These are phyloP conservation scores for Rhinolophus sinicus DNA, from an alignment of 2,113 vertebrate genomes.

Conservation along the genomic window DNA sequence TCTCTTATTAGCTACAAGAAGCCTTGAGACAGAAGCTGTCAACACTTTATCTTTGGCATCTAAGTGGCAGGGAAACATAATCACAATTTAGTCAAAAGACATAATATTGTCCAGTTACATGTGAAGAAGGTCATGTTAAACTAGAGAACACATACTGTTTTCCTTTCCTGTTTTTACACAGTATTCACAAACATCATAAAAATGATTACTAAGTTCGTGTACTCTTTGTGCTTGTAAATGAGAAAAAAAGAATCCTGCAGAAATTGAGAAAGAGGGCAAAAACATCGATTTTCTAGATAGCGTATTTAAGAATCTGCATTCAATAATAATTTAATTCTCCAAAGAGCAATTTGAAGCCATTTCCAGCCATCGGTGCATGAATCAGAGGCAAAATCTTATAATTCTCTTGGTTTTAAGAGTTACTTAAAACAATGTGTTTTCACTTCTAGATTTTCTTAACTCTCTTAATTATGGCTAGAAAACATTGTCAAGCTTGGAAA, in stretches of 20 bases:
- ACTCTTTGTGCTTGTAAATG: neutral
- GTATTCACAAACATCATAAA: slow-evolving; percentile 34
- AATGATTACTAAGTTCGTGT: neutral
- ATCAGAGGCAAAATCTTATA: neutral
- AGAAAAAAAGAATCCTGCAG: neutral
- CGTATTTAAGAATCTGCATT: neutral
- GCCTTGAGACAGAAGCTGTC: slow-evolving; percentile 84
- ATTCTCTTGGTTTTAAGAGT: neutral
- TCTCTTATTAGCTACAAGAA: slow-evolving; percentile 82
- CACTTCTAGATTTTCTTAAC: neutral
- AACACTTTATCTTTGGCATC: slow-evolving; percentile 81
- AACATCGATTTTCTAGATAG: neutral
- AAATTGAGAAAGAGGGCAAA: neutral
- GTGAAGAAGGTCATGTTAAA: slow-evolving; percentile 75
- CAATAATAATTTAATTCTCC: neutral
- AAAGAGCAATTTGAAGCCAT: neutral
- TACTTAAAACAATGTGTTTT: slow-evolving; percentile 27
- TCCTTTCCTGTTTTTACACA: slow-evolving; percentile 50
- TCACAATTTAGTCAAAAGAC: slow-evolving; percentile 81
- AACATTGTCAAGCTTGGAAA: neutral
- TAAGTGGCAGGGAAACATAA: slow-evolving; percentile 81
- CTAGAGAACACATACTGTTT: slow-evolving; percentile 56
- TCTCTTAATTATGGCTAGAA: neutral
- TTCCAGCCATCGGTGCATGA: neutral
- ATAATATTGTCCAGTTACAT: slow-evolving; percentile 70